Evolutionary conservation across 2,113 vertebrate genomes (phyloP).

Genomic region (Alaudala cheleensis): DNA sequence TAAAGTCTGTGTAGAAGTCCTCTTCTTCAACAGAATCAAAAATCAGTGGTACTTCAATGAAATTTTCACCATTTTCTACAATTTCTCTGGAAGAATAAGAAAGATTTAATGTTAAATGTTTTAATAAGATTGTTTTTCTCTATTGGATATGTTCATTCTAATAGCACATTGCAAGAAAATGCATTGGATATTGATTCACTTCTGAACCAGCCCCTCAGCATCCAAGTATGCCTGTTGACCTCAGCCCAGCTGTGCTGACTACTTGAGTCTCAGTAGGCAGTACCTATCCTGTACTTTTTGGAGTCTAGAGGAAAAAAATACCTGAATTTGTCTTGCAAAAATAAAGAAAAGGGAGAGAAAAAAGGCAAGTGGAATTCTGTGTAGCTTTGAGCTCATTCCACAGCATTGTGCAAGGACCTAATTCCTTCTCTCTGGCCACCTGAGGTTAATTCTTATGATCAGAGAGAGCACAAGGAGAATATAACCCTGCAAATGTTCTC

Average conservation of each 20-base stretch:
- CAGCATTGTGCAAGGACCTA: background rate
- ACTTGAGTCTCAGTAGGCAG: background rate
- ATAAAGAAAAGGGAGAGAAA: background rate
- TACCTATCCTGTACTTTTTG: background rate
- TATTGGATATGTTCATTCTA: background rate
- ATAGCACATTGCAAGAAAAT: background rate
- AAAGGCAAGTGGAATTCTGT: background rate
- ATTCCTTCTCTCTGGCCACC: background rate
- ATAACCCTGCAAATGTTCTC: background rate
- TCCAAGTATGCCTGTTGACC: background rate
- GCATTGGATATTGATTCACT: background rate
- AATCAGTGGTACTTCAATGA: slow-evolving; percentile 79
- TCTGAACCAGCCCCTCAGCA: background rate
- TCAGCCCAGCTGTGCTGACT: background rate
- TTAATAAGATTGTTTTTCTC: background rate
- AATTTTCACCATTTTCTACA: slow-evolving; percentile 74
- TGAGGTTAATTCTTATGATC: background rate
- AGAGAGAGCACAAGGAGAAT: background rate
- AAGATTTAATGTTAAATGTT: background rate
- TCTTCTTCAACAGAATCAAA: slow-evolving; percentile 77
- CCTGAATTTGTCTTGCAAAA: background rate
- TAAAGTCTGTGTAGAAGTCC: slow-evolving; percentile 80
- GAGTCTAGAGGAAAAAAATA: background rate
- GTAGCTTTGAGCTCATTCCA: background rate
- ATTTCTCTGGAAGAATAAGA: slow-evolving; percentile 73